Conservation (phyloP, 2,113 vertebrate species). For the Formicarius rufipectus region DNA sequence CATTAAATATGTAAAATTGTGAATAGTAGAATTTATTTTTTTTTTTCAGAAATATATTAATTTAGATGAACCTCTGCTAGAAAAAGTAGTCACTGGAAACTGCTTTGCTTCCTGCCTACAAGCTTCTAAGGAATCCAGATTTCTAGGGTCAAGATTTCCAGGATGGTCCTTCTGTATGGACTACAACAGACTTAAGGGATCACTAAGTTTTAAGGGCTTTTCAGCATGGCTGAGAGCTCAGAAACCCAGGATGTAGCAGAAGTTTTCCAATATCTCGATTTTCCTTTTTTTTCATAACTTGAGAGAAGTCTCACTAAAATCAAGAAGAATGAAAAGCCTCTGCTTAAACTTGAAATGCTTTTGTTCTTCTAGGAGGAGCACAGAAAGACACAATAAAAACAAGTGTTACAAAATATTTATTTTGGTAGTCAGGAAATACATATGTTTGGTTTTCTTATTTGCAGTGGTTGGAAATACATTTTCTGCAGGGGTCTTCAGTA, state of each 20-base stretch:
- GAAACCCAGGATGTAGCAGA: neutral
- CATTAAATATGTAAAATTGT: neutral
- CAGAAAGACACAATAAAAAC: neutral
- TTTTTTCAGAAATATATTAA: neutral
- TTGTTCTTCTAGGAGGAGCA: neutral
- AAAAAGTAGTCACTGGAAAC: neutral
- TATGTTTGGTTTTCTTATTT: neutral
- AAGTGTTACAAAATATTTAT: neutral
- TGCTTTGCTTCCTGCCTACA: neutral
- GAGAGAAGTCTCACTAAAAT: neutral
- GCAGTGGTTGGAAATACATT: neutral
- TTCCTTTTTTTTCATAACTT: neutral
- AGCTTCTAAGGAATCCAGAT: neutral
- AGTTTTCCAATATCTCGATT: neutral
- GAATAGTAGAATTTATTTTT: neutral
- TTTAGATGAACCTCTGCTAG: neutral
- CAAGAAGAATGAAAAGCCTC: neutral
- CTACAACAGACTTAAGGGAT: neutral
- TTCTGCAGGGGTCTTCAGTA: neutral
- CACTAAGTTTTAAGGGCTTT: neutral
- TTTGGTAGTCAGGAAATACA: neutral
- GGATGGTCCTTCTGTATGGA: neutral
- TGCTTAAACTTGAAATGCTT: neutral
- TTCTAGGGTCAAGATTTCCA: neutral
- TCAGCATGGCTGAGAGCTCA: neutral